Evolutionary conservation across 1,140 invertebrate species (phyloP).

Genomic region (Cephus cinctus): DNA sequence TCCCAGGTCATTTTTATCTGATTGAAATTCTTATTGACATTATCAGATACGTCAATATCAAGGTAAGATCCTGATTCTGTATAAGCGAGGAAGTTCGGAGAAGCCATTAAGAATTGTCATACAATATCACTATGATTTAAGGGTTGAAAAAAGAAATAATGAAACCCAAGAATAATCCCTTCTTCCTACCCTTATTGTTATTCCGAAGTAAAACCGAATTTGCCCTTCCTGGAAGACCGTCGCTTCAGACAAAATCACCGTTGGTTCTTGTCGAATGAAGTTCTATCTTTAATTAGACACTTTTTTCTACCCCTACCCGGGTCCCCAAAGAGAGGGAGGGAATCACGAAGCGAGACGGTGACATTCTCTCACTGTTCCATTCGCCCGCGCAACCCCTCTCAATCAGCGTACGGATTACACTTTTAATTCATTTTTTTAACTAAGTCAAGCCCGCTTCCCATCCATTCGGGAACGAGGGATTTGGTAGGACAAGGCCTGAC

Average conservation of each 20-base stretch:
- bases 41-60: too few relatives aligned
- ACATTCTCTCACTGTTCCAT: slow-evolving; percentile 26
- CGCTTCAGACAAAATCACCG: slow-evolving; percentile 25
- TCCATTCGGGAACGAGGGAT: slow-evolving; percentile 12
- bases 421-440: slow-evolving; percentile 54
- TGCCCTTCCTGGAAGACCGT: slow-evolving; percentile 27
- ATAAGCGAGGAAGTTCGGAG: not conserved
- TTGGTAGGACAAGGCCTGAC: slow-evolving; percentile 2
- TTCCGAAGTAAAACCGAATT: too few relatives aligned
- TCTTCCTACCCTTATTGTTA: too few relatives aligned
- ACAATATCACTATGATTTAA: too few relatives aligned
- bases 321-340: slow-evolving; percentile 39
- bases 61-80: not conserved
- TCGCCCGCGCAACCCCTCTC: slow-evolving; percentile 28
- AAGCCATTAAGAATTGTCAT: too few relatives aligned
- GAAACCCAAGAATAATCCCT: too few relatives aligned
- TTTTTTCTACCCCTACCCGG: slow-evolving; percentile 27
- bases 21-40: too few relatives aligned
- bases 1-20: too few relatives aligned
- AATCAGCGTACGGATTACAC: slow-evolving; percentile 46
- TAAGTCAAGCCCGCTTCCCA: slow-evolving; percentile 26
- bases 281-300: slow-evolving; percentile 49
- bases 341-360: slow-evolving; percentile 47
- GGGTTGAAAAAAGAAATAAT: too few relatives aligned
- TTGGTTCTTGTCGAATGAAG: slow-evolving; percentile 27